Evolutionary conservation across 2,797 vertebrate species (phyloP).

Genomic region (Odontamblyopus lacepedii): DNA sequence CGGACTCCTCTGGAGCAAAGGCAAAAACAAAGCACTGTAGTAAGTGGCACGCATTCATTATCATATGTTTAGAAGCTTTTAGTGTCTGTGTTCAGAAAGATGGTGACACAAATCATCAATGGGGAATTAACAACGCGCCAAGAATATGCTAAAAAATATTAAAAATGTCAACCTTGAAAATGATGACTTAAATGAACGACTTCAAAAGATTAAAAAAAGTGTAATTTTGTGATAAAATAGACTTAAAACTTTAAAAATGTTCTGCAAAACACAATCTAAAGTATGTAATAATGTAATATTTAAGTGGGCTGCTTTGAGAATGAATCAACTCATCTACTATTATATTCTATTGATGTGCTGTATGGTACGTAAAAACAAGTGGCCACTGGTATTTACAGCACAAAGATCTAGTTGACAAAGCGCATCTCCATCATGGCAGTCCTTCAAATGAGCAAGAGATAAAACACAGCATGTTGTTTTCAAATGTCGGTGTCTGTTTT

Average conservation of each 20-base stretch:
- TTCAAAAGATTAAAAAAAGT: background rate
- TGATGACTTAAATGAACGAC: too few relatives aligned
- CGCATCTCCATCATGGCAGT: background rate
- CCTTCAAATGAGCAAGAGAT: too few relatives aligned
- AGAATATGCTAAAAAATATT: background rate
- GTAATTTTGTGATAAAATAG: background rate
- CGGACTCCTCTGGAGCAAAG: background rate
- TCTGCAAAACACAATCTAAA: too few relatives aligned
- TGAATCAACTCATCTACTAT: too few relatives aligned
- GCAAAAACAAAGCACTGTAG: background rate
- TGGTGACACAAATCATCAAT: background rate
- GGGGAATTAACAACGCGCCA: background rate
- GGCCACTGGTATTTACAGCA: background rate
- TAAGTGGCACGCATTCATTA: background rate
- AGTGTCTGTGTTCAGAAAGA: background rate
- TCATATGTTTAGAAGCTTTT: background rate
- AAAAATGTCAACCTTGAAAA: background rate
- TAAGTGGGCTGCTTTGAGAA: too few relatives aligned
- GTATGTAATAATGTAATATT: too few relatives aligned
- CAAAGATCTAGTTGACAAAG: background rate
- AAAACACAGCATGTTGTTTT: too few relatives aligned
- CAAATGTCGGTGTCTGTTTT: background rate
- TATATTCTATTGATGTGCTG: background rate
- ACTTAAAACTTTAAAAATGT: too few relatives aligned
- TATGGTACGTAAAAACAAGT: background rate